Evolutionary conservation across 2,888 invertebrate species (phyloP), one percentile per base, ranked within the genome.

Genomic region (Mesorhabditis sp.): DNA sequence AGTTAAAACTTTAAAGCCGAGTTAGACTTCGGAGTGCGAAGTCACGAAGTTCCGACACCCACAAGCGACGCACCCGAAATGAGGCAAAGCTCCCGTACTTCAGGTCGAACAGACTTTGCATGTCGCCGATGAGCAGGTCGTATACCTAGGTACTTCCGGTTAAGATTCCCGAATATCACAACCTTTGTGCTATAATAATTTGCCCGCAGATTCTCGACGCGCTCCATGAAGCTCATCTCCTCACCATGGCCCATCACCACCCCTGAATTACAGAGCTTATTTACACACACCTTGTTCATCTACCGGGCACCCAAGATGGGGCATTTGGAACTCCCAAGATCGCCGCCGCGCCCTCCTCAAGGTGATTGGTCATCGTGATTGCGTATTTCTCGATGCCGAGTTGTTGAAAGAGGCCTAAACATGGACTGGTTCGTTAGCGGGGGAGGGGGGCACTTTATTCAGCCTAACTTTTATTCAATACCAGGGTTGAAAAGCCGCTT

Each of bases 311-410:
- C 58, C 58, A 50, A 50, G 58, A 50, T n/a, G n/a, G 58, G n/a
- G 58, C 58, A 50, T 50, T 50, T n/a, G 58, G 58, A n/a, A 50
- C 58, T 50, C 58, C 58, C 7, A 50, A n/a, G n/a, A 50, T 50
- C 10, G 58, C 58, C 7, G 58, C 58, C 7, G 58, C 58, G 7
- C 58, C 58, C 58, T 50, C 58, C 58, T 50, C 58, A 10, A 50
- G n/a, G n/a, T 50, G 58, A 50, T 50, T 50, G 10, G 58, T 50
- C 58, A 50, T 50, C n/a, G 58, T 50, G 10, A 50, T n/a, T n/a
- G 58, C 58, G 58, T 50, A 50, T n/a, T 50, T 50, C 58, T 10
- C n/a, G 58, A 50, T 50, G 7, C 58, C 58, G 10, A 50, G 58
- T n/a, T 50, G 58, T 13, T 50, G n/a, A 50, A 50, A 50, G 7